Evolutionary conservation across 1,140 invertebrate genomes (phyloP).

Genomic region (Leptinotarsa undecemlineata): DNA sequence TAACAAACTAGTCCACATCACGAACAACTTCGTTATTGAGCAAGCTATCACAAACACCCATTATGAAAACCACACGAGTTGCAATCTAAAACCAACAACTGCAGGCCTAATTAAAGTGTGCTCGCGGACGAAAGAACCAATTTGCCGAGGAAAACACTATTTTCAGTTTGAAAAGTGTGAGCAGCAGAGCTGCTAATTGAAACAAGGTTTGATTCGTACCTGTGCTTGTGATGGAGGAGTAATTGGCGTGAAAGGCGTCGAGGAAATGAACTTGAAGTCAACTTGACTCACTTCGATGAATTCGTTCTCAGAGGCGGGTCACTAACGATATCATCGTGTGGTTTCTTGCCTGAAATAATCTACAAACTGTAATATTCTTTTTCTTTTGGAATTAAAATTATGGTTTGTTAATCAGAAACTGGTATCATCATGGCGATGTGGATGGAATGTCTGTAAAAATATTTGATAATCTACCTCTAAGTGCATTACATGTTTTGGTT

Average conservation of each 20-base stretch:
- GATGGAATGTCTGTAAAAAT: too few relatives aligned
- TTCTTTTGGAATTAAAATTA: too few relatives aligned
- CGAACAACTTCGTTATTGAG: not conserved
- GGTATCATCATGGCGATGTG: too few relatives aligned
- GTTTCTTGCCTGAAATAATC: too few relatives aligned
- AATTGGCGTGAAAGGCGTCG: slow-evolving; percentile 1
- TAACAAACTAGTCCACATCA: too few relatives aligned
- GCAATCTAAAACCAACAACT: not conserved
- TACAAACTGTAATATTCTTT: too few relatives aligned
- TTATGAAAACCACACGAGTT: not conserved
- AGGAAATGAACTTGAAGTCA: not conserved
- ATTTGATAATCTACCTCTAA: too few relatives aligned
- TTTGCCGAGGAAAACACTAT: not conserved
- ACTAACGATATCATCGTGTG: too few relatives aligned
- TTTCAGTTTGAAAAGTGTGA: not conserved
- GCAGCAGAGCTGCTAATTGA: not conserved
- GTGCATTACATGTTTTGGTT: too few relatives aligned
- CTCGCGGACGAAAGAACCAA: not conserved
- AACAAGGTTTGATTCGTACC: not conserved
- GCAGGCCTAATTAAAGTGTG: slow-evolving; percentile 1
- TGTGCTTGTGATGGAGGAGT: not conserved
- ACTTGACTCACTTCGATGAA: not conserved
- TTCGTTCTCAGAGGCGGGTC: too few relatives aligned
- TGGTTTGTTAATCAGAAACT: too few relatives aligned
- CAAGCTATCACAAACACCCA: not conserved